phyloP scores from a whole-genome alignment of 2,888 invertebrate genomes.

The Hydropsyche betteni region DNA sequence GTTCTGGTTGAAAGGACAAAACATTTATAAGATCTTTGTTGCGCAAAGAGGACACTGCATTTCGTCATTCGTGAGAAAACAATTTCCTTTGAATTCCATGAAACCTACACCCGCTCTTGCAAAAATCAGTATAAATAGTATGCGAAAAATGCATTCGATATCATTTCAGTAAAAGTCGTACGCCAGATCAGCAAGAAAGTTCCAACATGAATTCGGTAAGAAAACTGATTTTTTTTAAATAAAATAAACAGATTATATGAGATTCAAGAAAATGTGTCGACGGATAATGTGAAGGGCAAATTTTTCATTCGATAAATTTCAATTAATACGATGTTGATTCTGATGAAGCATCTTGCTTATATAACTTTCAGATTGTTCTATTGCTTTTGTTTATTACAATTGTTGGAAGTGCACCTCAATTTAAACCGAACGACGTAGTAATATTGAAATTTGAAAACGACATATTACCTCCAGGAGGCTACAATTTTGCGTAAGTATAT shows the following conservation, averaged over 20 bases:
- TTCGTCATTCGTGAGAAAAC: constrained; percentile 2
- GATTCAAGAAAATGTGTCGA: neutral
- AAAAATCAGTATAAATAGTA: constrained; percentile 17
- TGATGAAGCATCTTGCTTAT: constrained; percentile 11
- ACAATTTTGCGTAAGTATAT: constrained; percentile 69
- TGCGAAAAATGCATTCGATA: constrained; percentile 8
- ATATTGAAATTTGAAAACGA: constrained; percentile 67
- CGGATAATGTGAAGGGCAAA: neutral
- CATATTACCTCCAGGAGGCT: constrained; percentile 66
- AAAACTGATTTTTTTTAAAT: neutral
- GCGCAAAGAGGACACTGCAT: neutral
- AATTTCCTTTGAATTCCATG: constrained; percentile 9
- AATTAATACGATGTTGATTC: neutral
- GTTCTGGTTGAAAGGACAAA: constrained; percentile 8
- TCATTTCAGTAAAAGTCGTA: neutral
- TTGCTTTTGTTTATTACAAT: constrained; percentile 7
- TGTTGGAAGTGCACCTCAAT: constrained; percentile 50
- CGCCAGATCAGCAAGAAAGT: neutral
- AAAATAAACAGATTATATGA: neutral
- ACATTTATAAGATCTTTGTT: constrained; percentile 5
- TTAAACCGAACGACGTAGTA: constrained; percentile 59
- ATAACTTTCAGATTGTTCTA: constrained; percentile 28
- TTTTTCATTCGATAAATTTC: neutral
- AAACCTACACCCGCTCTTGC: constrained; percentile 2
- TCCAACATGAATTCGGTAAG: constrained; percentile 15